Evolutionary conservation across 2,888 invertebrate genomes (phyloP), one percentile per base, ranked within the genome.

Genomic region (Dasysyrphus albostriatus): DNA sequence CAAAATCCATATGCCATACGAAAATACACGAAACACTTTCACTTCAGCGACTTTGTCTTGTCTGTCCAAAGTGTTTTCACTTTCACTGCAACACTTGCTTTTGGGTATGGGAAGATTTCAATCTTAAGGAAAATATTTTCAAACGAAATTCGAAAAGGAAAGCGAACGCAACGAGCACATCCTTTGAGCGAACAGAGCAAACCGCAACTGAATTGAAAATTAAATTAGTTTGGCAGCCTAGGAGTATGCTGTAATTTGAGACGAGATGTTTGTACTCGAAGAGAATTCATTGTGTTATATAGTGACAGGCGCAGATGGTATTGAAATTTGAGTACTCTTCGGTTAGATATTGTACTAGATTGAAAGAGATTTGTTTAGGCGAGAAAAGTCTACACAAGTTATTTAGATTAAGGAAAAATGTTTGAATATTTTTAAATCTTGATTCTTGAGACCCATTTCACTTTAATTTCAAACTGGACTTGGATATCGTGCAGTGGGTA

Each of bases 131-230:
- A 54, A 44, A 59, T 24, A 24, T 24, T 65, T 67, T 59, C 61
- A 67, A 72, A 61, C 83, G 83, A 63, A 75, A 70, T 51, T 70
- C 14, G 47, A 75, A 75, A 83, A 79, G 65, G 44, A 83, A 83
- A 87, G 65, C 83, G 54, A 82, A 54, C 65, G 58, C 78, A 61
- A 29, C 69, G 54, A 51, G 54, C 74, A 82, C 83, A 83, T 72
- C 87, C 87, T 78, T 79, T 72, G 14, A 65, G 44, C 74, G 51
- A 83, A 63, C 47, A 82, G 51, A 83, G 47, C 90, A 90, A 91
- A 91, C 90, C 91, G 91, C 91, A 91, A 92, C 92, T 92, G 91
- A 92, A 89, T 85, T 70, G 83, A 77, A 76, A 72, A 84, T 61
- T 9, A 12, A 73, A 75, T 78, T 56, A 74, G 7, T 16, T 19